phyloP scores from a whole-genome alignment of 2,797 vertebrate species.

The Galaxias olidus region DNA sequence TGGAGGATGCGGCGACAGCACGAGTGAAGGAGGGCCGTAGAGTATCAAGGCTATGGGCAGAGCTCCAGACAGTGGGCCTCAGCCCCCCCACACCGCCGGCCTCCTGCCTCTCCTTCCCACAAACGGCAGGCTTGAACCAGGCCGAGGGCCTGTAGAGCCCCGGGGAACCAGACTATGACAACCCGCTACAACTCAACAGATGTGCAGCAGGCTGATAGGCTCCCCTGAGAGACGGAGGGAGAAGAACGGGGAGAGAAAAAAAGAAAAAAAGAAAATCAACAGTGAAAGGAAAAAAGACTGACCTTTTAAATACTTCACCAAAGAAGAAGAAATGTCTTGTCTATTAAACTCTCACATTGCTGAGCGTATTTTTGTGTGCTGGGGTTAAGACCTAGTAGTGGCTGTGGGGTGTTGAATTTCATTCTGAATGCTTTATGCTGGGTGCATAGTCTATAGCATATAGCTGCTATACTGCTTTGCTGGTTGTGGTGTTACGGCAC shows the following conservation, averaged over 20 bases:
- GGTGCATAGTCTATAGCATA: conserved; percentile 17
- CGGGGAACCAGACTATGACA: conserved; percentile 52
- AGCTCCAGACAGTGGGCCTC: too few species aligned
- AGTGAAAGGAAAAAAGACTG: too few species aligned
- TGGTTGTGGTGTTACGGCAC: conserved; percentile 28
- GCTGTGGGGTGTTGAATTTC: too few species aligned
- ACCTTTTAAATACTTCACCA: too few species aligned
- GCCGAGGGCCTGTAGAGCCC: conserved; percentile 54
- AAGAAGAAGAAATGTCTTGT: too few species aligned
- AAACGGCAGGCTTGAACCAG: neutral
- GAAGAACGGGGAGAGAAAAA: neutral
- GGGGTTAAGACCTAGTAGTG: too few species aligned
- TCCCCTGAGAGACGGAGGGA: conserved; percentile 45
- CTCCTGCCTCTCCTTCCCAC: too few species aligned
- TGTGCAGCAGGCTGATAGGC: conserved; percentile 56
- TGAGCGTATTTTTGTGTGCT: too few species aligned
- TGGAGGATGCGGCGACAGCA: neutral
- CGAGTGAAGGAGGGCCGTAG: neutral
- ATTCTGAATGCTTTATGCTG: too few species aligned
- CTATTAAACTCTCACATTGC: too few species aligned
- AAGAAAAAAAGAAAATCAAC: neutral
- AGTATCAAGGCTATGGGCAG: neutral
- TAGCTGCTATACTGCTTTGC: neutral
- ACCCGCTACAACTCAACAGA: conserved; percentile 58
- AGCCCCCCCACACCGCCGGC: too few species aligned